These are phyloP conservation scores for Lepus oiostolus DNA, from an alignment of 2,797 vertebrate species.

Conservation along the genomic window DNA sequence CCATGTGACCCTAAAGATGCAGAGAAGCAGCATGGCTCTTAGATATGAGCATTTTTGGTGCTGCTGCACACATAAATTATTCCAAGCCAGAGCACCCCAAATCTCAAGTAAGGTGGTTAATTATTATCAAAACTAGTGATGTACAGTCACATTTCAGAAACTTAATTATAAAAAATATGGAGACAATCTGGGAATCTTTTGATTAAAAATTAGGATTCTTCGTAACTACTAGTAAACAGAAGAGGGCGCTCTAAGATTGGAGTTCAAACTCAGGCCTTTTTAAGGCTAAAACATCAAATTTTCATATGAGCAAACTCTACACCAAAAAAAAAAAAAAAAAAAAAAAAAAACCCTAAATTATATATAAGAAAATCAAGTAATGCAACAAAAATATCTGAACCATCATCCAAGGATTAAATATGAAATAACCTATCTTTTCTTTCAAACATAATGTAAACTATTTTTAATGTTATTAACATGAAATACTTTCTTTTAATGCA, in stretches of 20 bases:
- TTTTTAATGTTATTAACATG: not conserved
- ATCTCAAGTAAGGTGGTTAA: not conserved
- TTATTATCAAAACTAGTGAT: not conserved
- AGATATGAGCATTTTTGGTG: not conserved
- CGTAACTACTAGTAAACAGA: constrained; percentile 82
- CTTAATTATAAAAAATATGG: not conserved
- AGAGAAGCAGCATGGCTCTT: not conserved
- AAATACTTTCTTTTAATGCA: not conserved
- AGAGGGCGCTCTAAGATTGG: constrained; percentile 88
- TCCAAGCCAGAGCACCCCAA: not conserved
- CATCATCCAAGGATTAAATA: not conserved
- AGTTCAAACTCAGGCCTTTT: not conserved
- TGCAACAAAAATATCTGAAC: not conserved
- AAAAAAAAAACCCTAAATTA: not conserved
- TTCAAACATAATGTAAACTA: not conserved
- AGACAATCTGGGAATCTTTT: not conserved
- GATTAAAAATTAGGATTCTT: constrained; percentile 39
- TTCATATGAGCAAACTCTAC: not conserved
- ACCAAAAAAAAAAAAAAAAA: not conserved
- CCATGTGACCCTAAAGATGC: not conserved
- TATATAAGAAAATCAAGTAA: constrained; percentile 36
- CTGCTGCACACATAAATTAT: not conserved
- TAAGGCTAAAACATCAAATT: not conserved
- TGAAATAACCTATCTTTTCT: constrained; percentile 7
- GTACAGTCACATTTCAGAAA: not conserved